Conservation (phyloP, 2,888 invertebrate species). For the Caenorhabditis sulstoni region DNA sequence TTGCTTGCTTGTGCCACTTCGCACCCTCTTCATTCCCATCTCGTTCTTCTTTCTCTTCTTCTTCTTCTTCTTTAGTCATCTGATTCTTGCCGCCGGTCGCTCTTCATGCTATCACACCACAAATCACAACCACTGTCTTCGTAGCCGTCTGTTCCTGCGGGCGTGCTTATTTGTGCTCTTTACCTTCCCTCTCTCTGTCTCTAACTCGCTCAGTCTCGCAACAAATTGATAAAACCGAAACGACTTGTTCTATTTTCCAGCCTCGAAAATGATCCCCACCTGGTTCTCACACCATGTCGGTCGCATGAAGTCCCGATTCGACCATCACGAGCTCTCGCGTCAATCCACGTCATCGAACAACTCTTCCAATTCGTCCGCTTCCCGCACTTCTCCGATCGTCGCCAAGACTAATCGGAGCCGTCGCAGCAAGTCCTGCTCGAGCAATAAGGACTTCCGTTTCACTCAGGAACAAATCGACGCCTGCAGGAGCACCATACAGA, state of each 20-base stretch:
- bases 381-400: neutral
- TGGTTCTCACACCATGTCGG: neutral
- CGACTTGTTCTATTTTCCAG: neutral
- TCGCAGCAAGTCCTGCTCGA: neutral
- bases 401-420: neutral
- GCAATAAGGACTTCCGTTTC: no score
- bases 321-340: neutral
- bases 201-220: neutral
- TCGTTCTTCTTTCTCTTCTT: neutral
- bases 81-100: neutral
- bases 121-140: neutral
- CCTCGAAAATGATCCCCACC: neutral
- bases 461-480: no score
- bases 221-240: neutral
- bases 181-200: neutral
- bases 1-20: slow-evolving; percentile 8
- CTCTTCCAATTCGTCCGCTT: neutral
- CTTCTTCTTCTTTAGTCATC: slow-evolving; percentile 3
- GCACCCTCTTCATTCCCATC: slow-evolving; percentile 16
- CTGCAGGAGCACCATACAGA: neutral
- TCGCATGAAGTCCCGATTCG: neutral
- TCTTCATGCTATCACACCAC: neutral
- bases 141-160: no score
- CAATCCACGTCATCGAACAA: neutral
- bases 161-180: no score